Conservation (phyloP, 1,140 invertebrate genomes). For the Drosophila oshimai region DNA sequence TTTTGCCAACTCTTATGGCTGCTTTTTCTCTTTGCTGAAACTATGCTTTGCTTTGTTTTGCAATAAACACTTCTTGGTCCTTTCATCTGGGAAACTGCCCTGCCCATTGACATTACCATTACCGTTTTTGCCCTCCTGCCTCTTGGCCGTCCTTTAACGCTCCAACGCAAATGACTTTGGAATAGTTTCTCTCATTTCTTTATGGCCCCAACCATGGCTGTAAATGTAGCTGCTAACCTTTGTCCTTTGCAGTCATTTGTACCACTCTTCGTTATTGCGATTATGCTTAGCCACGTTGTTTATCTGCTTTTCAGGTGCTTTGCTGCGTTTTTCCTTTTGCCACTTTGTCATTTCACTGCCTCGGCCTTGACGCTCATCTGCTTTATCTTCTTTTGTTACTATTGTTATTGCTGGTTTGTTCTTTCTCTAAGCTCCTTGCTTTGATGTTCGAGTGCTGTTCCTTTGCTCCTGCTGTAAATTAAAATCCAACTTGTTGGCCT, state of each 20-base stretch:
- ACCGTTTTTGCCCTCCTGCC: background rate
- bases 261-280: slow-evolving; percentile 13
- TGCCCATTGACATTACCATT: slow-evolving; percentile 34
- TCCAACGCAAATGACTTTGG: slow-evolving; percentile 46
- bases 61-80: slow-evolving; percentile 33
- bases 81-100: slow-evolving; percentile 17
- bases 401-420: background rate
- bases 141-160: slow-evolving; percentile 3
- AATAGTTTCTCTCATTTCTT: slow-evolving; percentile 38
- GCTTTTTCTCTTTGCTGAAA: background rate
- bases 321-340: slow-evolving; percentile 7
- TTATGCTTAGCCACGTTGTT: slow-evolving; percentile 13
- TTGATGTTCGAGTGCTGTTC: slow-evolving; percentile 4
- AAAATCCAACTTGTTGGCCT: background rate
- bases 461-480: background rate
- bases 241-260: slow-evolving; percentile 31
- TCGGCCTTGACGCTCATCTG: slow-evolving; percentile 8
- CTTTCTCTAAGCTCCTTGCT: background rate
- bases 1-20: slow-evolving; percentile 1
- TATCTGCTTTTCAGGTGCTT: slow-evolving; percentile 32
- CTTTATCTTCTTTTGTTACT: slow-evolving; percentile 1
- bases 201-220: slow-evolving; percentile 6
- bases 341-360: slow-evolving; percentile 4
- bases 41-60: slow-evolving; percentile 25
- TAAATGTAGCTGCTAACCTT: slow-evolving; percentile 3